Evolutionary conservation across 2,797 vertebrate genomes (phyloP).

Genomic region (Spinus pinus): DNA sequence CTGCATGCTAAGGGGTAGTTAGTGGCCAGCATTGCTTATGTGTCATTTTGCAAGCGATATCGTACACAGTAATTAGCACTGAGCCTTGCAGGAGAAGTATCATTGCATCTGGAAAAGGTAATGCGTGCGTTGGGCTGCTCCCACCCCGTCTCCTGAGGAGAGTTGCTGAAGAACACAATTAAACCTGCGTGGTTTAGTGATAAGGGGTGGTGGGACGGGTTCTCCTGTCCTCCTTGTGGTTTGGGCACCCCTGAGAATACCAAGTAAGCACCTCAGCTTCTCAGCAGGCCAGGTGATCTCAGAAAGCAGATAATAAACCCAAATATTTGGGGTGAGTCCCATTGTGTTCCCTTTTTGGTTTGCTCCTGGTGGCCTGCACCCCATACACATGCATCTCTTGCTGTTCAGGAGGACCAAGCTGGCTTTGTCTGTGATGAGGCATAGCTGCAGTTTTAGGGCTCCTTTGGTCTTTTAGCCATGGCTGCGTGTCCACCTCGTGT

Average conservation of each 20-base stretch:
- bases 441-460: background rate
- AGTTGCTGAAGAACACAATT: background rate
- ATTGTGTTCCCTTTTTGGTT: background rate
- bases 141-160: background rate
- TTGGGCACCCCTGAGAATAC: background rate
- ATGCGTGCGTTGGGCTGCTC: background rate
- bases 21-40: background rate
- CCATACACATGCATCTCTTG: fast-evolving
- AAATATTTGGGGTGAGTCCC: background rate
- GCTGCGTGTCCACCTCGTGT: fast-evolving
- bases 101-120: background rate
- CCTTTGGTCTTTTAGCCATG: background rate
- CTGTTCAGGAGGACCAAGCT: background rate
- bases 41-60: background rate
- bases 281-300: background rate
- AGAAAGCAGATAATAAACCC: background rate
- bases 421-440: background rate
- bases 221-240: background rate
- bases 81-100: background rate
- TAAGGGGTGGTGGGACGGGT: background rate
- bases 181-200: background rate
- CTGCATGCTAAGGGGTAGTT: background rate
- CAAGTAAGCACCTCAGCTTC: background rate
- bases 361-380: background rate
- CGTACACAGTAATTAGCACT: background rate